phyloP scores from a whole-genome alignment of 2,888 invertebrate species.

The Lycocerus yunnanus region DNA sequence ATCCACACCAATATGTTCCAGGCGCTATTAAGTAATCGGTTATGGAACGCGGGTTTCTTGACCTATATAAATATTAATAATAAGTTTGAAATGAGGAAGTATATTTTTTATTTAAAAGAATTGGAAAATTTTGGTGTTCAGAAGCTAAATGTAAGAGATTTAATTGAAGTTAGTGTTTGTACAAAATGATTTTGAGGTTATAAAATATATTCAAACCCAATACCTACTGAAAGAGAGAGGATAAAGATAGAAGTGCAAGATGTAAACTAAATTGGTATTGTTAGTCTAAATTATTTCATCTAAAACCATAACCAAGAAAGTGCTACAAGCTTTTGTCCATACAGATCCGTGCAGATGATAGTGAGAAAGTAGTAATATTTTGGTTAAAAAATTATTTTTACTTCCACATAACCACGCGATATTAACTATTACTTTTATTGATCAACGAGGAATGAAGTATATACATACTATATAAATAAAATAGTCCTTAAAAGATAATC shows the following conservation, averaged over 20 bases:
- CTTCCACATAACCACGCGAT: too few relatives aligned
- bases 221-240: neutral
- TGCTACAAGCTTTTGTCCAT: neutral
- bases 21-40: slow-evolving; percentile 61
- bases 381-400: neutral
- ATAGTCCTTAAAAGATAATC: too few relatives aligned
- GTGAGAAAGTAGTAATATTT: neutral
- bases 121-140: neutral
- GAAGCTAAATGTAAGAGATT: neutral
- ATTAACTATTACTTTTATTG: too few relatives aligned
- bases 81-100: neutral
- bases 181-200: neutral
- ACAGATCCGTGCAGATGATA: neutral
- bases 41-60: slow-evolving; percentile 17
- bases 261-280: neutral
- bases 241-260: neutral
- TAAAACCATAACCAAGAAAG: neutral
- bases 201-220: neutral
- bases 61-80: slow-evolving; percentile 11
- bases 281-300: neutral
- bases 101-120: neutral
- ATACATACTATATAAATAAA: too few relatives aligned
- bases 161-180: neutral
- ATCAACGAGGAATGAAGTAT: too few relatives aligned
- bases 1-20: slow-evolving; percentile 79